These are phyloP conservation scores for Pseudococcus viburni DNA, from an alignment of 2,888 invertebrate genomes.

Conservation along the genomic window DNA sequence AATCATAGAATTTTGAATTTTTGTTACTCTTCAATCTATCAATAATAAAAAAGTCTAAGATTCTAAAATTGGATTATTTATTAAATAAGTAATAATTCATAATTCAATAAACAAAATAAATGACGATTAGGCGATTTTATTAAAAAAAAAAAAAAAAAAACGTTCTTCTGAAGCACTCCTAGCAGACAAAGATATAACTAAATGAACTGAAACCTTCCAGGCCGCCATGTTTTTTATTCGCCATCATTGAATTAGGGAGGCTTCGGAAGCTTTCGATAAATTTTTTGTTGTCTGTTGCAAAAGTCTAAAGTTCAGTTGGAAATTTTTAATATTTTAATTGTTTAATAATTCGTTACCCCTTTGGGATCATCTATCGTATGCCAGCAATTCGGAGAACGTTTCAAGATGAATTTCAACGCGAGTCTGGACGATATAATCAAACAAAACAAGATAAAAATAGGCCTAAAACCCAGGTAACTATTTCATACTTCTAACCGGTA, in stretches of 20 bases:
- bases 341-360: background rate
- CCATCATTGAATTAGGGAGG: background rate
- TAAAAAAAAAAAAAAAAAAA: too few species aligned
- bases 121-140: too few species aligned
- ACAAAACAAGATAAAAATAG: conserved; percentile 22
- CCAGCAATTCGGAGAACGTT: background rate
- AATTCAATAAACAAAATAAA: too few species aligned
- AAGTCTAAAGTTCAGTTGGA: background rate
- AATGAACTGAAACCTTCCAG: background rate
- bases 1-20: too few species aligned
- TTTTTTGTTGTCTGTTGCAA: background rate
- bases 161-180: background rate
- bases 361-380: background rate
- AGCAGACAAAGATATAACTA: background rate
- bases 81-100: too few species aligned
- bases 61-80: too few species aligned
- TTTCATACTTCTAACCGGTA: background rate
- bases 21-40: too few species aligned
- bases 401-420: conserved; percentile 48
- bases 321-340: background rate
- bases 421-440: conserved; percentile 62
- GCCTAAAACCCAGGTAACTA: conserved; percentile 20
- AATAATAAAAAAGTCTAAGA: too few species aligned
- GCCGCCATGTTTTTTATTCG: background rate
- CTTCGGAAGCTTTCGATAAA: background rate